phyloP scores from a whole-genome alignment of 2,113 vertebrate species.

The Cebidichthys violaceus region DNA sequence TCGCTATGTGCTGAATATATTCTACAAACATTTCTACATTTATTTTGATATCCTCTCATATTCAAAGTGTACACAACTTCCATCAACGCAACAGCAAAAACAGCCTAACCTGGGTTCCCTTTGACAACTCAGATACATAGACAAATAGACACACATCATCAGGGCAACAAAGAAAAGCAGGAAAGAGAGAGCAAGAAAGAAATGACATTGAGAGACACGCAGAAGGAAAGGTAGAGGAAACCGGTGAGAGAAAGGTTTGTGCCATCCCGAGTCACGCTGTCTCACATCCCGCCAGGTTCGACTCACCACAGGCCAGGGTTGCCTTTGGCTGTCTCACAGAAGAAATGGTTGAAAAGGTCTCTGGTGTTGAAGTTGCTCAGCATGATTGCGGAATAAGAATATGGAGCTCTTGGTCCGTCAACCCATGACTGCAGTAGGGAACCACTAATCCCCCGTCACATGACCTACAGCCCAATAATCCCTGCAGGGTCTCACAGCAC shows the following conservation, averaged over 20 bases:
- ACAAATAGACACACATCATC: neutral
- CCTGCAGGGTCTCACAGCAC: conserved; percentile 74
- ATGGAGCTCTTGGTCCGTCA: conserved; percentile 68
- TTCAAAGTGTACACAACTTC: neutral
- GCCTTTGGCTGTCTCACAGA: conserved; percentile 85
- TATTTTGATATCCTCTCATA: neutral
- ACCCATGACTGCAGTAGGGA: conserved; percentile 78
- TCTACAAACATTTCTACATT: neutral
- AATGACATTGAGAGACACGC: neutral
- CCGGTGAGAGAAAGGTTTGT: conserved; percentile 11
- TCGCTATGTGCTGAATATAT: neutral
- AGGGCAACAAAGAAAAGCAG: neutral
- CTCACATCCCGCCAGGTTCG: neutral
- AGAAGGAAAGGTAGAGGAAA: neutral
- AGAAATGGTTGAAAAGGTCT: conserved; percentile 85
- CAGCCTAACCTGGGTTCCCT: neutral
- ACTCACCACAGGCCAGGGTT: conserved; percentile 86
- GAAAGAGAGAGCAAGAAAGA: neutral
- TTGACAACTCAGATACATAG: neutral
- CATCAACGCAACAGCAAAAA: conserved; percentile 1
- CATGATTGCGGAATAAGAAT: conserved; percentile 80
- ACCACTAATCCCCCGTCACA: conserved; percentile 84
- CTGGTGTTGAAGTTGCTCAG: conserved; percentile 86
- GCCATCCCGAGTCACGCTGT: neutral
- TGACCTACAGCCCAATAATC: conserved; percentile 84